A percentile compares a stretch with the other conserved stretches of the same genome.
Evolutionary conservation across 2,113 vertebrate species (phyloP).

Genomic region (Herpetotheres cachinnans): DNA sequence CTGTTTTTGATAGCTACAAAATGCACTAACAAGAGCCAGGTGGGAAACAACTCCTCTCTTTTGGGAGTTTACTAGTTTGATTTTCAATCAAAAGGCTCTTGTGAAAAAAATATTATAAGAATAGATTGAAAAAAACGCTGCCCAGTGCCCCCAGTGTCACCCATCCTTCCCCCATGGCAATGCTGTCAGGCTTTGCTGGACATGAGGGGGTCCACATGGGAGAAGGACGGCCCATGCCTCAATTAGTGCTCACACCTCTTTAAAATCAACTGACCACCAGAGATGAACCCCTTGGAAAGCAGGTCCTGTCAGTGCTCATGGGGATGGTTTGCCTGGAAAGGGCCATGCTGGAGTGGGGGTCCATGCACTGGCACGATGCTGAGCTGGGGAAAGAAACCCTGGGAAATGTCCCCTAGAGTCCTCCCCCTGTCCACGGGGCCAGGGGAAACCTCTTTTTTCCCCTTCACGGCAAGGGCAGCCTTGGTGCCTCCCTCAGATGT

Average conservation of each 20-base stretch:
- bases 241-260: neutral
- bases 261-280: neutral
- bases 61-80: neutral
- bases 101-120: neutral
- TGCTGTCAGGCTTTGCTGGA: neutral
- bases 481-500: neutral
- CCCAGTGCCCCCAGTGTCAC: neutral
- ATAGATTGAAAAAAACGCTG: neutral
- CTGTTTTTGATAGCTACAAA: neutral
- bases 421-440: fast-evolving
- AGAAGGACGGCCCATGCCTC: neutral
- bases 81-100: neutral
- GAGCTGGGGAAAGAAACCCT: neutral
- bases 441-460: neutral
- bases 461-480: neutral
- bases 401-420: neutral
- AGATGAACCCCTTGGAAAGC: fast-evolving
- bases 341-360: neutral
- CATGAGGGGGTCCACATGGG: fast-evolving
- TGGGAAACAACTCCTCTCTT: neutral
- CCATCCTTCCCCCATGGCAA: neutral
- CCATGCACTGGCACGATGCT: neutral
- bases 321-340: neutral
- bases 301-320: neutral
- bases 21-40: neutral